These are phyloP conservation scores for Anastatus disparis DNA, from an alignment of 1,140 invertebrate species.

Conservation along the genomic window DNA sequence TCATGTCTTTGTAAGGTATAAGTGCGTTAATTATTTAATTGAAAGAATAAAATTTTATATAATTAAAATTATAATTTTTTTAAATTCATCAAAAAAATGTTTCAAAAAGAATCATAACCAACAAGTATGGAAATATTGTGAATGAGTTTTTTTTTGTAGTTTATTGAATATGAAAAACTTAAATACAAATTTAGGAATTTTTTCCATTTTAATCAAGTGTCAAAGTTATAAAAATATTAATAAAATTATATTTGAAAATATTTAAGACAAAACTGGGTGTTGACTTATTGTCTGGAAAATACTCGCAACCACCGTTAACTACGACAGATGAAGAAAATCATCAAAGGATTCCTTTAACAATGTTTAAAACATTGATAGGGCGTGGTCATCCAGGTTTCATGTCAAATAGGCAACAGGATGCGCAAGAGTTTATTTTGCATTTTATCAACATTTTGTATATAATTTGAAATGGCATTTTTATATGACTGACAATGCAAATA, in stretches of 20 bases:
- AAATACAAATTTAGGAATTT: too few relatives aligned
- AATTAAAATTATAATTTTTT: not conserved
- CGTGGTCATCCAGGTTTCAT: constrained; percentile 93
- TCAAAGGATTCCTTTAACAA: constrained; percentile 87
- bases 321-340: constrained; percentile 70
- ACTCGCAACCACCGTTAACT: constrained; percentile 74
- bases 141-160: constrained; percentile 22
- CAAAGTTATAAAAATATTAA: too few relatives aligned
- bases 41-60: constrained; percentile 23
- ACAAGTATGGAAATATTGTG: constrained; percentile 15
- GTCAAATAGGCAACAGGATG: constrained; percentile 97
- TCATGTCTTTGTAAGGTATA: constrained; percentile 63
- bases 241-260: too few relatives aligned
- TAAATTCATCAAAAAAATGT: not conserved
- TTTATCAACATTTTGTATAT: constrained; percentile 88
- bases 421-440: constrained; percentile 95
- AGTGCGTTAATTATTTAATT: constrained; percentile 52
- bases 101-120: constrained; percentile 21
- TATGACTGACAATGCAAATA: too few relatives aligned
- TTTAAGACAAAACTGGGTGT: constrained; percentile 85
- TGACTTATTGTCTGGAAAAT: constrained; percentile 90
- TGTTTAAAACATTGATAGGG: constrained; percentile 94
- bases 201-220: too few relatives aligned
- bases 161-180: constrained; percentile 17
- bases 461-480: constrained; percentile 48